A percentile compares a stretch with the other conserved stretches of the same genome.
phyloP scores from a whole-genome alignment of 2,888 invertebrate species.

The Pterostichus madidus region DNA sequence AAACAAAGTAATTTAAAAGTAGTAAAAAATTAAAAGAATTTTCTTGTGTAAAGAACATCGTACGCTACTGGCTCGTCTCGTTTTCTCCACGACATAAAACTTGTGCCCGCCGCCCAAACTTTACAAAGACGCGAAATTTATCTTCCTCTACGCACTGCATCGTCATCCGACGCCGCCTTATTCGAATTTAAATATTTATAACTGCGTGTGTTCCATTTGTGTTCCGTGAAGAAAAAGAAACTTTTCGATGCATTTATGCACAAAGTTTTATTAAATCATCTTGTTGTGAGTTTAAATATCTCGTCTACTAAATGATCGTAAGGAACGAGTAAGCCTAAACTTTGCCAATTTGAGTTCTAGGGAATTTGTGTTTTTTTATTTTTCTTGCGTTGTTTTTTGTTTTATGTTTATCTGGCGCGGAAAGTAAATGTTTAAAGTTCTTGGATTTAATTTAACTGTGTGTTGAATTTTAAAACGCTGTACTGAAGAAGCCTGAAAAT shows the following conservation, averaged over 20 bases:
- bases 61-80: conserved; percentile 1
- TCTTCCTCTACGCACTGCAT: conserved; percentile 33
- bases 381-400: conserved; percentile 42
- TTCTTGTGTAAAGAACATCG: background rate
- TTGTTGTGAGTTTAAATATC: conserved; percentile 46
- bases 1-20: conserved; percentile 45
- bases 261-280: conserved; percentile 51
- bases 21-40: conserved; percentile 39
- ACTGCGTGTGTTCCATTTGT: conserved; percentile 30
- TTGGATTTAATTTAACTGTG: conserved; percentile 30
- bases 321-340: conserved; percentile 23
- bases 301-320: conserved; percentile 44
- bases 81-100: background rate
- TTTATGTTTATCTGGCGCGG: conserved; percentile 35
- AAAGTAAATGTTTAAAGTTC: conserved; percentile 37
- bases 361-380: conserved; percentile 29
- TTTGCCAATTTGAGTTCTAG: conserved; percentile 37
- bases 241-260: conserved; percentile 46
- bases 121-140: conserved; percentile 37
- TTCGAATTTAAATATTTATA: conserved; percentile 52
- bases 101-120: conserved; percentile 13
- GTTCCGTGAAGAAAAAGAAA: conserved; percentile 27
- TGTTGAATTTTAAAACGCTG: conserved; percentile 35
- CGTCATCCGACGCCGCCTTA: conserved; percentile 38
- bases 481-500: background rate